Percentiles rank a stretch among this genome's conserved stretches.
Conservation (phyloP, 1,140 invertebrate species). For the Zeugodacus cucurbitae region DNA sequence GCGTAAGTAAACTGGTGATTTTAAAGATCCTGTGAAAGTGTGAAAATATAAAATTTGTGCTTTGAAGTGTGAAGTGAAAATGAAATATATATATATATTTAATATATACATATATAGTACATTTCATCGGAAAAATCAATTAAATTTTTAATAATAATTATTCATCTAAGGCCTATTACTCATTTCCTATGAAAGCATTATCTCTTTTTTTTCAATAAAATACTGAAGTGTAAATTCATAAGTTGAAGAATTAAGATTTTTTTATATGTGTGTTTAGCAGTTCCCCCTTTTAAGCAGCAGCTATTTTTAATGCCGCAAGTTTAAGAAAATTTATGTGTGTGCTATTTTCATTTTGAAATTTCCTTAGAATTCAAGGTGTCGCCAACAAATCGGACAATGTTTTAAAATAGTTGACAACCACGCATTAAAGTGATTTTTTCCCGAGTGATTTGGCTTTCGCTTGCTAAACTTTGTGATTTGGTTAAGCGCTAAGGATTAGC, state of each 20-base stretch:
- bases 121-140: too few relatives aligned
- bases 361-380: constrained; percentile 12
- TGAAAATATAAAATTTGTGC: not conserved
- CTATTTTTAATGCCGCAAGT: not conserved
- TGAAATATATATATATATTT: not conserved
- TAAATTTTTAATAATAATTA: too few relatives aligned
- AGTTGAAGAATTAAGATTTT: too few relatives aligned
- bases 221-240: too few relatives aligned
- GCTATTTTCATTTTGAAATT: not conserved
- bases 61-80: not conserved
- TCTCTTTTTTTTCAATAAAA: too few relatives aligned
- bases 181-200: too few relatives aligned
- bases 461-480: not conserved
- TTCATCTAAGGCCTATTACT: too few relatives aligned
- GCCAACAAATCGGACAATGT: not conserved
- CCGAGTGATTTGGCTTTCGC: not conserved
- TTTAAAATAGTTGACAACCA: not conserved
- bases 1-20: not conserved
- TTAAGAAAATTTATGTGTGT: not conserved
- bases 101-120: too few relatives aligned
- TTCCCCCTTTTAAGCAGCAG: not conserved
- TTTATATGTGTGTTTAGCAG: too few relatives aligned
- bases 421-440: not conserved
- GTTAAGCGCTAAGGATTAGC: not conserved
- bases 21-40: not conserved